Base-by-base conservation (phyloP, 2,888 invertebrate genomes). In the Neoaliturus tenellus region DNA sequence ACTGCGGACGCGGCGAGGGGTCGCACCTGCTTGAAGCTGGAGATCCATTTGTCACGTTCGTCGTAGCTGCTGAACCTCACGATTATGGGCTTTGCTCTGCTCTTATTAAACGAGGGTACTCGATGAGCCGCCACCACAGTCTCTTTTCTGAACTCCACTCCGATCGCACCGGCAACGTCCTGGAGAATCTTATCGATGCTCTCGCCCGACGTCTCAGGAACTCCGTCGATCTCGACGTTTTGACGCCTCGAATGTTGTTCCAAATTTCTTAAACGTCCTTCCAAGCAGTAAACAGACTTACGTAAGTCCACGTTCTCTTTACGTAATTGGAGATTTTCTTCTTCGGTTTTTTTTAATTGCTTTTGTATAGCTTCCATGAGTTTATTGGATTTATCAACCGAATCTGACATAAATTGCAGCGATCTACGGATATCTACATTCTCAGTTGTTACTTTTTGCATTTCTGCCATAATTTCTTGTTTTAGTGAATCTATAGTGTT, bases 201-300 rank as follows among this genome's bases (percentile, higher is more conserved):
- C 20, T 71, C 71, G 1, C 28, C 28, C 12, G 12, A 5, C 10
- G 20, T 71, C 41, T 39, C 71, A 20, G 39, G 71, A 1, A 71
- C 12, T 5, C 71, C 71, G 71, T 39, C 28, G 35, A 71, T 71
- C 14, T 71, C 41, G 71, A 71, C n/a, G 28, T 71, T 71, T 12
- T 17, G 10, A 4, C n/a, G 3, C 23, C 71, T 33, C 3, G 71
- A 71, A 28, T 71, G 28, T 20, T 71, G 71, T 23, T 71, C 71
- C 20, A 23, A 3, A 20, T 41, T 33, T 33, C 69, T 28, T 14
- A 69, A 17, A 3, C 33, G 5, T 8, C 1, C 4, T 5, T 31
- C 69, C 28, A 69, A 31, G 6, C 12, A 17, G 28, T n/a, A 17
- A 1, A 69, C 69, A 8, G 8, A 17, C 33, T 69, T 1, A 17